Percentiles rank a stretch among this genome's conserved stretches.
Evolutionary conservation across 1,140 invertebrate species (phyloP).

Genomic region (Augochlora pura): DNA sequence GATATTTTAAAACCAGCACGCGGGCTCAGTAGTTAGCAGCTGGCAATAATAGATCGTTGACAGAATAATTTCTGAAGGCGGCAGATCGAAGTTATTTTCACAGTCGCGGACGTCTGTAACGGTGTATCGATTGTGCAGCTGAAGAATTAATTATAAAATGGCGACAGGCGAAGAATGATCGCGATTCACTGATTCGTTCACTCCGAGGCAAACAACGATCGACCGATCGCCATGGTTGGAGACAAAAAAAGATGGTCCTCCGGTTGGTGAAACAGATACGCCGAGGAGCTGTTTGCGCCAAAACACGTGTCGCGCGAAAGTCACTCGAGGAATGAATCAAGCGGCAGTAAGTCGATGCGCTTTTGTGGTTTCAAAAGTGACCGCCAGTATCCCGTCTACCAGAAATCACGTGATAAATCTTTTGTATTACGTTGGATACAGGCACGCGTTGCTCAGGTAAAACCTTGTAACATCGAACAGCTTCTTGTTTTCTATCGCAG

Average conservation of each 20-base stretch:
- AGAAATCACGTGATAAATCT: conserved; percentile 49
- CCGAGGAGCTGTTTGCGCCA: background rate
- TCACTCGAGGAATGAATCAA: conserved; percentile 40
- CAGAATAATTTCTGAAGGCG: no score
- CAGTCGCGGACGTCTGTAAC: no score
- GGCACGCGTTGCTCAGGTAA: background rate
- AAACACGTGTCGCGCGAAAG: conserved; percentile 23
- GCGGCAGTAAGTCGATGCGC: conserved; percentile 36
- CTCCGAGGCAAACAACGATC: background rate
- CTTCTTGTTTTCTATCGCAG: no score
- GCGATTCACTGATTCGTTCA: background rate
- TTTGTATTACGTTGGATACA: background rate
- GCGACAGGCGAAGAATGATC: background rate
- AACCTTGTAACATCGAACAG: no score
- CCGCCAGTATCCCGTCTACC: conserved; percentile 43
- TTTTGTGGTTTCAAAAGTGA: conserved; percentile 52
- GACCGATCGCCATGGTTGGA: background rate
- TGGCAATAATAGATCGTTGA: no score
- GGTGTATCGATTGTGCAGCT: background rate
- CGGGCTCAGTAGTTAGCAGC: no score
- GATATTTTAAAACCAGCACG: no score
- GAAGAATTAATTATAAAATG: background rate
- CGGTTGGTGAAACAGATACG: background rate
- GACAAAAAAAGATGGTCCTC: background rate
- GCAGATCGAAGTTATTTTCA: no score